Conservation (phyloP, 2,113 vertebrate species). For the Gymnocephalus cernua region DNA sequence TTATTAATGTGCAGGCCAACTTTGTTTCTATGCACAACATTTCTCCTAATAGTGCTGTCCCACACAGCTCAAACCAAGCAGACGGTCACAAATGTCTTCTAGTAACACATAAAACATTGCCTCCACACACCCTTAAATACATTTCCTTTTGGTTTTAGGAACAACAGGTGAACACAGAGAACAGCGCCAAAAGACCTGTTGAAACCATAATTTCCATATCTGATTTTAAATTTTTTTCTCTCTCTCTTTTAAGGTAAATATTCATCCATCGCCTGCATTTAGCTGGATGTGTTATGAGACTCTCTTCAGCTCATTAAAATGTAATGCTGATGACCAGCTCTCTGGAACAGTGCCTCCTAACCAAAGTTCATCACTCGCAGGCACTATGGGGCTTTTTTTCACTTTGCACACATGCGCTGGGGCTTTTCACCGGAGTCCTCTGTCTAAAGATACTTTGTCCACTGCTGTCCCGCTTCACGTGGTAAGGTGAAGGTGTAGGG, state of each 20-base stretch:
- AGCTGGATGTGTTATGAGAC: conserved; percentile 74
- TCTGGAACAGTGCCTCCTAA: conserved; percentile 90
- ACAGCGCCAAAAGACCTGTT: conserved; percentile 46
- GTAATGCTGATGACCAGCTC: conserved; percentile 87
- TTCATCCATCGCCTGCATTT: conserved; percentile 68
- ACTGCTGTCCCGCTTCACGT: conserved; percentile 54
- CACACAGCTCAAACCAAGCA: conserved; percentile 9
- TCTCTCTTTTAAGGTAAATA: conserved; percentile 58
- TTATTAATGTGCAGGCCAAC: conserved; percentile 46
- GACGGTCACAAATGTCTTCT: not conserved
- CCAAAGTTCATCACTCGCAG: conserved; percentile 88
- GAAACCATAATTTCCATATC: conserved; percentile 31
- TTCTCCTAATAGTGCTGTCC: conserved; percentile 6
- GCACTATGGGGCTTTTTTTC: conserved; percentile 69
- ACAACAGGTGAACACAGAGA: conserved; percentile 41
- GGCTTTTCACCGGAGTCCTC: conserved; percentile 53
- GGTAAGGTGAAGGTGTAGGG: conserved; percentile 63
- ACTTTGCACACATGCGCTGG: conserved; percentile 61
- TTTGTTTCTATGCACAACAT: conserved; percentile 26
- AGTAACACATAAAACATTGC: not conserved
- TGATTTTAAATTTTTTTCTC: conserved; percentile 3
- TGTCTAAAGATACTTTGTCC: conserved; percentile 67
- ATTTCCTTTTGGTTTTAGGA: conserved; percentile 9
- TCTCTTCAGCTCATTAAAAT: conserved; percentile 90
- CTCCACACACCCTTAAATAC: too few relatives aligned